These are phyloP conservation scores for Mobula hypostoma DNA, from an alignment of 2,113 vertebrate species.

Conservation along the genomic window DNA sequence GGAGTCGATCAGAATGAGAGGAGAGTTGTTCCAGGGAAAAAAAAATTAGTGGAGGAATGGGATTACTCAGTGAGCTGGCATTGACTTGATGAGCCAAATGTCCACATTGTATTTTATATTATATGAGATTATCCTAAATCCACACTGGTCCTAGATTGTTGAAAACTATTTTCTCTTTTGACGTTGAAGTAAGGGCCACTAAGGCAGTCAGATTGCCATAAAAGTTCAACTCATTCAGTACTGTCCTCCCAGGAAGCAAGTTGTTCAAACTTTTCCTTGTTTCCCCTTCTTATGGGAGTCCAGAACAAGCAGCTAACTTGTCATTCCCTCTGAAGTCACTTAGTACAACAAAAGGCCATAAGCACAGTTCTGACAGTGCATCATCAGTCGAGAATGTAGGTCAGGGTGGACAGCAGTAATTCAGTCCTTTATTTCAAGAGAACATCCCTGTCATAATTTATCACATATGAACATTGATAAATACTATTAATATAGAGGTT, in stretches of 20 bases:
- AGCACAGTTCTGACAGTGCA: neutral
- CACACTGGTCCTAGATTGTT: neutral
- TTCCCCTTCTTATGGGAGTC: neutral
- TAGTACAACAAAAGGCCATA: neutral
- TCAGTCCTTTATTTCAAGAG: neutral
- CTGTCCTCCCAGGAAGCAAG: neutral
- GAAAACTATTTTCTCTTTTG: neutral
- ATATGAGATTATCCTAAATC: neutral
- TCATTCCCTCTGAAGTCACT: neutral
- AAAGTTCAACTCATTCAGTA: neutral
- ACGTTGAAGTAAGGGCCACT: neutral
- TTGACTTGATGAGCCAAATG: too few relatives aligned
- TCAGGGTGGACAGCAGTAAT: neutral
- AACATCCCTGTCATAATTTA: neutral
- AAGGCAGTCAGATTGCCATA: neutral
- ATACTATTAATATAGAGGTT: neutral
- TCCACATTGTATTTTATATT: too few relatives aligned
- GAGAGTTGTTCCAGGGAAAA: too few relatives aligned
- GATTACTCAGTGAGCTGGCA: too few relatives aligned
- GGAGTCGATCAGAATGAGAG: too few relatives aligned
- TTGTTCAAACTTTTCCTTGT: neutral
- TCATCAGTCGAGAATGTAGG: neutral
- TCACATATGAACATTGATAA: neutral
- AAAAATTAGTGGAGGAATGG: too few relatives aligned
- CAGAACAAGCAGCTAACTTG: neutral